phyloP scores from a whole-genome alignment of 2,113 vertebrate species.

The Petrocephalus zakoni region DNA sequence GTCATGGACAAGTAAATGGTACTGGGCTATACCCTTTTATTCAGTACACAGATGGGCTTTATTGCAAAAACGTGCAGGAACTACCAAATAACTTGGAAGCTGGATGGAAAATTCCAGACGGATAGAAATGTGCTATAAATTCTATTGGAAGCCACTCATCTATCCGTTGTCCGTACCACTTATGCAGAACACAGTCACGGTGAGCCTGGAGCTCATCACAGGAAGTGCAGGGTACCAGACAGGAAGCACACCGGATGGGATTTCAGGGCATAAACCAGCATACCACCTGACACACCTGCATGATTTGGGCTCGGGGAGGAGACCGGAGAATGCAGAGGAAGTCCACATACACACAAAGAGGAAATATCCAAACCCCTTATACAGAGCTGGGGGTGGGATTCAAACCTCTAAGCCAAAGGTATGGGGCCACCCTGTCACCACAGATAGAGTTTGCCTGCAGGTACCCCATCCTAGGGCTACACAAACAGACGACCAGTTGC shows the following conservation, averaged over 20 bases:
- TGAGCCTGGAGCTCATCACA: neutral
- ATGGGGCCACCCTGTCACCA: neutral
- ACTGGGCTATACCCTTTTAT: conserved; percentile 34
- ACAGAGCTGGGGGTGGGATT: neutral
- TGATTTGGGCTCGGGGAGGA: neutral
- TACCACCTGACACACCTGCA: neutral
- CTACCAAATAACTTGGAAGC: conserved; percentile 30
- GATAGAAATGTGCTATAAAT: conserved; percentile 28
- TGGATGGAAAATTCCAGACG: conserved; percentile 42
- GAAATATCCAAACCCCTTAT: neutral
- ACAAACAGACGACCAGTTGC: neutral
- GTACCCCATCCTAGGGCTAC: neutral
- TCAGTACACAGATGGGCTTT: conserved; percentile 44
- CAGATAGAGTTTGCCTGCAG: neutral
- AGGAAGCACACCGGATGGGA: neutral
- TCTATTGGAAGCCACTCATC: neutral
- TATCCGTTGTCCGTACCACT: neutral
- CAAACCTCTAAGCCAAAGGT: neutral
- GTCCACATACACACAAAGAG: too few relatives aligned
- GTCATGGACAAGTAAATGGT: conserved; percentile 37
- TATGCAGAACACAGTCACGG: neutral
- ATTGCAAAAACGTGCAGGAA: conserved; percentile 31
- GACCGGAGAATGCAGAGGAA: too few relatives aligned
- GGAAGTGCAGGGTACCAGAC: neutral
- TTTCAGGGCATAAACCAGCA: neutral